phyloP scores from a whole-genome alignment of 1,140 invertebrate species.

The Theocolax elegans region DNA sequence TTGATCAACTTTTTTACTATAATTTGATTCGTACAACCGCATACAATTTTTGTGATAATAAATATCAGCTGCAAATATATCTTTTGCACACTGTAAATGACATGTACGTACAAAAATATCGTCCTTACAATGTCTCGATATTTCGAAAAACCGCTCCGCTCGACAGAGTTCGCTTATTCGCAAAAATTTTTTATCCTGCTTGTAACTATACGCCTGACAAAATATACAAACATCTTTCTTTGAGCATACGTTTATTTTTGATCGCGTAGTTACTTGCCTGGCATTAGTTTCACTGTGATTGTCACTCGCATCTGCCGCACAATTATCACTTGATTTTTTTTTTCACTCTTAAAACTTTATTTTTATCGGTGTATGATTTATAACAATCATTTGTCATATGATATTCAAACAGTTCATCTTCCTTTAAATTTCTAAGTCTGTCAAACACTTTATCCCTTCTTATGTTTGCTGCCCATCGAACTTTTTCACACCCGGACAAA shows the following conservation, averaged over 20 bases:
- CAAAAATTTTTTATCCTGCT: not conserved
- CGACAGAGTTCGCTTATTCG: not conserved
- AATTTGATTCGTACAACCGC: not conserved
- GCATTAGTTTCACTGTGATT: not conserved
- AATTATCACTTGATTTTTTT: too few species aligned
- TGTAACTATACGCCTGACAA: not conserved
- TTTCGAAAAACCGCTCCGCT: conserved; percentile 1
- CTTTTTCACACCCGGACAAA: conserved; percentile 1
- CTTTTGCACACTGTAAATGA: not conserved
- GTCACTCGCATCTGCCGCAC: not conserved
- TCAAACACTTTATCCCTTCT: not conserved
- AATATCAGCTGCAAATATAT: conserved; percentile 12
- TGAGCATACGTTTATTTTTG: not conserved
- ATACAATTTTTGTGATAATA: conserved; percentile 9
- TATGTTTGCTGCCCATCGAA: not conserved
- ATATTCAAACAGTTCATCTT: not conserved
- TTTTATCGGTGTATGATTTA: not conserved
- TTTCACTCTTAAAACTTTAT: not conserved
- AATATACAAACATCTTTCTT: not conserved
- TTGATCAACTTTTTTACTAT: not conserved
- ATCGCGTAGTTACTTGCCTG: not conserved
- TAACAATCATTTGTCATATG: not conserved
- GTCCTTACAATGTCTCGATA: not conserved
- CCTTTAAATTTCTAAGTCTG: not conserved
- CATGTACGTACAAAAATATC: not conserved